phyloP scores from a whole-genome alignment of 2,888 invertebrate genomes.

The Drosophila fungiperda region DNA sequence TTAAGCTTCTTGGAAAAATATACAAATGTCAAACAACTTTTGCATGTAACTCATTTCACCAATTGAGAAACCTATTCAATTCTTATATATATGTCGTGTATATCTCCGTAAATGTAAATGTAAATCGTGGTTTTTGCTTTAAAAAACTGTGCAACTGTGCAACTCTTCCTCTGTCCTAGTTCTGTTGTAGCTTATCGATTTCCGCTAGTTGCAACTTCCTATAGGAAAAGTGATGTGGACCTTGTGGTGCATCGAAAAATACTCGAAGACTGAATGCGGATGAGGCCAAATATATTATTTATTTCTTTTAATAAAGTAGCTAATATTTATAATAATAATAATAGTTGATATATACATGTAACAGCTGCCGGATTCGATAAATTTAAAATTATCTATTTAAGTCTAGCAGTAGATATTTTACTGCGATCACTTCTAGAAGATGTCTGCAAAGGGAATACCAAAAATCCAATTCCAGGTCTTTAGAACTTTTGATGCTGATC shows the following conservation, averaged over 20 bases:
- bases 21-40: conserved; percentile 41
- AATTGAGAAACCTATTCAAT: conserved; percentile 39
- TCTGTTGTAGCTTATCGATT: too few species aligned
- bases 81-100: conserved; percentile 43
- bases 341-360: too few species aligned
- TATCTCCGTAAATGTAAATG: conserved; percentile 22
- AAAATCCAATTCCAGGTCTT: not conserved
- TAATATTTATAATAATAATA: too few species aligned
- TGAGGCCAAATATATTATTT: conserved; percentile 14
- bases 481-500: not conserved
- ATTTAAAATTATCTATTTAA: not conserved
- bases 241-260: conserved; percentile 36
- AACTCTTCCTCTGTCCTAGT: not conserved
- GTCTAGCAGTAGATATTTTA: not conserved
- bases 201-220: not conserved
- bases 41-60: conserved; percentile 15
- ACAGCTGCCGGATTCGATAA: not conserved
- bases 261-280: conserved; percentile 31
- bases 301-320: conserved; percentile 16
- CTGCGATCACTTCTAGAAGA: not conserved
- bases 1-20: conserved; percentile 29
- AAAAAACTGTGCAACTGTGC: conserved; percentile 57
- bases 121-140: conserved; percentile 48
- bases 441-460: not conserved
- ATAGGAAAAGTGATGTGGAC: conserved; percentile 55